Percentiles rank a stretch among this genome's conserved stretches.
phyloP scores from a whole-genome alignment of 2,113 vertebrate genomes.

The Alosa alosa region DNA sequence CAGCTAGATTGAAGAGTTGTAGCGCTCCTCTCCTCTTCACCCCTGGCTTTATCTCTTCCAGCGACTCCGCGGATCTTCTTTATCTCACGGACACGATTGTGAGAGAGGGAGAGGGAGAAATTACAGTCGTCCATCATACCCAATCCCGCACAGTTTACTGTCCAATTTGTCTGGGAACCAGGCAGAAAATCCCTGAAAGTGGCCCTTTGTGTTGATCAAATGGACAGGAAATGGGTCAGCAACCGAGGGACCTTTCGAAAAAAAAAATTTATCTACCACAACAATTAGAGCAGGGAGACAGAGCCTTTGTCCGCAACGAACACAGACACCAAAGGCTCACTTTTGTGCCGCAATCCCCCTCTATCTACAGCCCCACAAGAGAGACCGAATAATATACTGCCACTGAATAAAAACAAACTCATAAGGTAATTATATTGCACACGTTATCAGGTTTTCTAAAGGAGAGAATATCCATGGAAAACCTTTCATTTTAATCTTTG shows the following conservation, averaged over 20 bases:
- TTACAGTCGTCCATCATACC: conserved; percentile 52
- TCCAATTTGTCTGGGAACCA: conserved; percentile 44
- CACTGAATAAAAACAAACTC: not conserved
- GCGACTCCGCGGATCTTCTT: conserved; percentile 35
- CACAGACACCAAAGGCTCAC: conserved; percentile 16
- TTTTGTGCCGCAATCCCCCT: conserved; percentile 1
- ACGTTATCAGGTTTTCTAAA: not conserved
- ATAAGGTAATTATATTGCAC: not conserved
- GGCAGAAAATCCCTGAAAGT: conserved; percentile 41
- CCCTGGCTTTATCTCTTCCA: conserved; percentile 42
- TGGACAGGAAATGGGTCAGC: conserved; percentile 49
- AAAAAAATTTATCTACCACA: conserved; percentile 44
- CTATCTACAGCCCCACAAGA: conserved; percentile 12
- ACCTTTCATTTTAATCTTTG: not conserved
- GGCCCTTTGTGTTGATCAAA: conserved; percentile 46
- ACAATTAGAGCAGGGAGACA: conserved; percentile 32
- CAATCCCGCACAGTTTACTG: conserved; percentile 48
- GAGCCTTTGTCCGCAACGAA: conserved; percentile 5
- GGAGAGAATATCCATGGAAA: not conserved
- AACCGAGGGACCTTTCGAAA: conserved; percentile 39
- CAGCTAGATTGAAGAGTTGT: not conserved
- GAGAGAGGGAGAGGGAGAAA: conserved; percentile 41
- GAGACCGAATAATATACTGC: not conserved
- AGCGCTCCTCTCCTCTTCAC: not conserved
- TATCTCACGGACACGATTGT: conserved; percentile 43